A percentile compares a stretch with the other conserved stretches of the same genome.
phyloP scores from a whole-genome alignment of 2,888 invertebrate species.

The Geotrupes spiniger region DNA sequence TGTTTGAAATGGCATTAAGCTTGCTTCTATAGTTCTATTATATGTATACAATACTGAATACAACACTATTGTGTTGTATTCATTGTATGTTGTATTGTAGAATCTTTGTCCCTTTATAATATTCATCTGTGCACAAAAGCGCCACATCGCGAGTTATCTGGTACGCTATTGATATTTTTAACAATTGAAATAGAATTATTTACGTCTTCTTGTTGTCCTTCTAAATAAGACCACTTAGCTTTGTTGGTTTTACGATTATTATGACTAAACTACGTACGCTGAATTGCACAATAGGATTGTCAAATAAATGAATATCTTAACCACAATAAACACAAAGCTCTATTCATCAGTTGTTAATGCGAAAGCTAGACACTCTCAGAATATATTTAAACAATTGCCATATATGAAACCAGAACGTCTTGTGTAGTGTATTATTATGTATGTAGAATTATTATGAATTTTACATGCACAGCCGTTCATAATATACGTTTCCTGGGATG shows the following conservation, averaged over 20 bases:
- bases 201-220: constrained; percentile 33
- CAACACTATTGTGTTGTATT: constrained; percentile 50
- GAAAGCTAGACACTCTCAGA: neutral
- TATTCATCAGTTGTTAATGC: neutral
- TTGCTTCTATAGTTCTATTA: constrained; percentile 52
- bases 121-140: constrained; percentile 51
- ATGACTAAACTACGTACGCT: constrained; percentile 3
- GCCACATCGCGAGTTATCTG: constrained; percentile 50
- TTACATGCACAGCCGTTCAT: no score
- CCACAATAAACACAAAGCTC: no score
- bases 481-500: no score
- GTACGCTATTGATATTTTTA: constrained; percentile 47
- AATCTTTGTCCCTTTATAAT: constrained; percentile 52
- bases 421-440: no score
- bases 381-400: no score
- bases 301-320: no score
- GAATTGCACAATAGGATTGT: neutral
- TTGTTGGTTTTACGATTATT: constrained; percentile 20
- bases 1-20: constrained; percentile 52
- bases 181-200: constrained; percentile 35
- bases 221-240: constrained; percentile 30
- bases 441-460: no score
- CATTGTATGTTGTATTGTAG: constrained; percentile 50
- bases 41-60: constrained; percentile 51
- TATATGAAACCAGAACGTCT: no score